Evolutionary conservation across 2,888 invertebrate species (phyloP), one percentile per base, ranked within the genome.

Genomic region (Diarsia mendica): DNA sequence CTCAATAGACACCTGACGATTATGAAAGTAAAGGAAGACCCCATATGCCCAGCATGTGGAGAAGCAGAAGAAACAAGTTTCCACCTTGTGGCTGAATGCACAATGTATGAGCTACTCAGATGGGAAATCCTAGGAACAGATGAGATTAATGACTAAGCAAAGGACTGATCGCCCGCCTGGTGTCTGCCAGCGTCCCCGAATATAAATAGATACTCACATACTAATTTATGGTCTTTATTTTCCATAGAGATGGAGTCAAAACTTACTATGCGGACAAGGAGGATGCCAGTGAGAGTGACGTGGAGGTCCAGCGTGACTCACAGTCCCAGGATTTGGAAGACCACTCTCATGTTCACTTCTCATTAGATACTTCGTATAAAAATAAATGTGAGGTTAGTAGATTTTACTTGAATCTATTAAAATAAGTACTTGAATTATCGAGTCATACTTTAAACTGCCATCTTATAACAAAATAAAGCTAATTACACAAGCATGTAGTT

Each of bases 281-380:
- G 77, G 92, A 92, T 87, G 93, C 89, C 0, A 96, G 95, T 85
- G 96, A 96, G 75, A 96, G 96, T 90, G 96, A 96, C 69, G 87
- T 89, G 44, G 96, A 96, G 63, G 90, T 90, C 1, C 83, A 90
- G 2, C 89, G 87, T 51, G 94, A 94, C 48, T 91, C 93, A 0
- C 92, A 93, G 8, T 92, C 93, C 0, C 95, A 95, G 69, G 95
- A 93, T 46, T 91, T 92, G 83, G 96, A 96, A 66, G 95, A 95
- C 58, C 94, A 96, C 5, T 95, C 96, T 0, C 96, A 96, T 93
- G 96, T 96, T 0, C 96, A 96, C 80, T 96, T 96, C 83, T 96
- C 96, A 20, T 83, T 94, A 63, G 96, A 96, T 68, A 96, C 95
- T 39, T 95, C 95, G 3, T 93, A 96, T 78, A 96, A 96, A 87